Evolutionary conservation across 2,113 vertebrate species (phyloP), one percentile per base, ranked within the genome.

Genomic region (Rhea pennata): DNA sequence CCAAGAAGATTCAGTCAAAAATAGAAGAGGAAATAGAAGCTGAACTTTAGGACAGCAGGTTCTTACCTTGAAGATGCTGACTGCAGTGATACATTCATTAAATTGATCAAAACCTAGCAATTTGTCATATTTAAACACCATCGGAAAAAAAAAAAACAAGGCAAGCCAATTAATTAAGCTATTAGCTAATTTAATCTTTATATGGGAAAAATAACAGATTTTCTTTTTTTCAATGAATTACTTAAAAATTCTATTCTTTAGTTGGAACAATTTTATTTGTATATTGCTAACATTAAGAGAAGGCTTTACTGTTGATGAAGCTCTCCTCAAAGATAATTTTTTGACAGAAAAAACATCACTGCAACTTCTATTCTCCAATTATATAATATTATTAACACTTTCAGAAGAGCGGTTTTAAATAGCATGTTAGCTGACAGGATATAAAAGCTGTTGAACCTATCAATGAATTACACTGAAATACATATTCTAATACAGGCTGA

Each of bases 11-110:
- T 93, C 69, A 92, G 19, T 85, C 70, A 93, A 89, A 82, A 67
- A 94, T 44, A 92, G 58, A 62, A 64, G 91, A 46, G 23, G 66
- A 92, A 84, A 97, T 48, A 95, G 95, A 97, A 78, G 27, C 62
- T 93, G 76, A 96, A 96, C 96, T 97, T 97, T 80, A 97, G 76
- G 50, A 81, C 15, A 92, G 61, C 9, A 62, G 42, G 46, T 20
- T 90, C 44, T 84, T 93, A 96, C 61, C 83, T 76, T 94, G 82
- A 96, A 87, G 10, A 82, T 71, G 70, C 33, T 95, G 17, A 93
- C 59, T 79, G 88, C n/a, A 96, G 56, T 58, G 54, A 44, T 84
- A 90, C 51, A 80, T 36, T 76, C 62, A 95, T 79, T 91, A 85
- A 66, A 88, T 51, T 87, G 94, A 94, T 90, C 90, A 91, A 27